Base-by-base conservation (phyloP, 2,113 vertebrate species). In the Halcyon senegalensis region DNA sequence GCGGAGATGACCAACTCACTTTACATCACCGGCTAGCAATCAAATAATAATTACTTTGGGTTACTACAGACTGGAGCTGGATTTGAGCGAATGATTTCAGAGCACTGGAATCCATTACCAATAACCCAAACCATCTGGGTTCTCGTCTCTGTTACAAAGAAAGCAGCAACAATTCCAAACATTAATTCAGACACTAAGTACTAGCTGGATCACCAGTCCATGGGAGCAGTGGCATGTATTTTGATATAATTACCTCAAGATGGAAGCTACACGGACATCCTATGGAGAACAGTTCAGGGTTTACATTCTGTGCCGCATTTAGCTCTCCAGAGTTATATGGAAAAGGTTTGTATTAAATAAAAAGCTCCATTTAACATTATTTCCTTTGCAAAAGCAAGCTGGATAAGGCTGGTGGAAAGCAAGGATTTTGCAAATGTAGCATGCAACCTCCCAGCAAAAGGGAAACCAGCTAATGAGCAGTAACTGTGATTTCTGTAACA, bases 331-430 rank as follows among this genome's bases (percentile, higher is more conserved):
- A 95, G 93, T 95, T 96, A 90, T 91, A 87, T 30, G 90, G 93
- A 63, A 97, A 97, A 87, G 96, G 88, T 94, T 97, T 90, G 87
- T 93, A 90, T 97, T 95, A 96, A 97, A 98, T 97, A 96, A 98
- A 97, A 98, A 97, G 97, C 94, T 97, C 96, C 87, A 95, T 96
- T 96, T 97, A 95, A 83, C 93, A 96, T 97, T 96, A 97, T 96
- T 97, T 95, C 96, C 96, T 95, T 93, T 79, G 95, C 93, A 97
- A 90, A 95, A 91, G 92, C 86, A 89, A 77, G 93, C 97, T 94
- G 74, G 28, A 95, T 92, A 94, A 93, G 53, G 56, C 88, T 55
- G 83, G 94, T 90, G 81, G 87, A 95, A 88, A 84, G 91, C 11
- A n/a, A 93, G 90, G 93, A 72, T 95, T 96, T 96, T 97, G 96